Conservation (phyloP, 2,113 vertebrate genomes). For the Eonycteris spelaea region DNA sequence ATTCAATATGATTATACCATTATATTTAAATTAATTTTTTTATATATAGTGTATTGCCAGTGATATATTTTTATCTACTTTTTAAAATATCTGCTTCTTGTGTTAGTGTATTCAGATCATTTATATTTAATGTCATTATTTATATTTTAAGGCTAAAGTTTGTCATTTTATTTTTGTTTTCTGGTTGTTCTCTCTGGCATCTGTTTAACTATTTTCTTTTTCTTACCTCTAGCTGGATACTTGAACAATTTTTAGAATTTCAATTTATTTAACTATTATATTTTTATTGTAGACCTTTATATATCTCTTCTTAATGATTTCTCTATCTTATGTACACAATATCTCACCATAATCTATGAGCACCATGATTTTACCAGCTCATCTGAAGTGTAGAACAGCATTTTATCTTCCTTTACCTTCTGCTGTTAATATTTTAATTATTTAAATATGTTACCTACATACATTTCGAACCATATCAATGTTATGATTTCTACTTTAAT, state of each 20-base stretch:
- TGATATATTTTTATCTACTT: neutral
- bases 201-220: neutral
- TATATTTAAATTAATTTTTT: neutral
- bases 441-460: neutral
- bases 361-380: neutral
- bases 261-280: neutral
- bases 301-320: neutral
- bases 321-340: neutral
- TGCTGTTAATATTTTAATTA: neutral
- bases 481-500: neutral
- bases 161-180: neutral
- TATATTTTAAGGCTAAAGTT: neutral
- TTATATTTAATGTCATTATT: neutral
- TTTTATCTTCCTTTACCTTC: neutral
- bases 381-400: neutral
- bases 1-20: neutral
- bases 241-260: neutral
- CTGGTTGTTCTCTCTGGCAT: neutral
- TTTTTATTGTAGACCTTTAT: neutral
- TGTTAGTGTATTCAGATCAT: neutral
- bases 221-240: neutral
- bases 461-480: neutral
- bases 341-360: neutral
- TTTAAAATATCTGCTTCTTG: neutral
- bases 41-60: neutral